Evolutionary conservation across 2,797 vertebrate genomes (phyloP).

Genomic region (Onychomys arenicola): DNA sequence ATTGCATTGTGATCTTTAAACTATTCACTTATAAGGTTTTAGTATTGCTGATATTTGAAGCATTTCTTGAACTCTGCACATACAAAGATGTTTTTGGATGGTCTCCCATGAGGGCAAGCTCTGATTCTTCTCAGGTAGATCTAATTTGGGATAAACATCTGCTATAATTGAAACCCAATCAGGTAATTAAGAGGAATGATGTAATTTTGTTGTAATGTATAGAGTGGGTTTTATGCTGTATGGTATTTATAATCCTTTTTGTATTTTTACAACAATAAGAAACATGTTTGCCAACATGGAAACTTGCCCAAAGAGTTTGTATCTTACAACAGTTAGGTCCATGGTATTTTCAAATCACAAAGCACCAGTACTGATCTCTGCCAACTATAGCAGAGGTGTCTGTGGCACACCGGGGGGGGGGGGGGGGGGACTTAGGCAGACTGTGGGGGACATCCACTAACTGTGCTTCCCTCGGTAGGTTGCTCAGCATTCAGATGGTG

Average conservation of each 20-base stretch:
- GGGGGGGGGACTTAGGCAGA: neutral
- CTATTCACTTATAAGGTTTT: neutral
- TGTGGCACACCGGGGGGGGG: too few species aligned
- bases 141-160: neutral
- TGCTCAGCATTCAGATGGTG: neutral
- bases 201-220: neutral
- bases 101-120: neutral
- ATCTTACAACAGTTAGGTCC: neutral
- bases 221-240: slow-evolving; percentile 12
- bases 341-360: neutral
- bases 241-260: neutral
- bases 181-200: neutral
- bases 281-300: neutral
- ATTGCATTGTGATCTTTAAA: neutral
- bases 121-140: neutral
- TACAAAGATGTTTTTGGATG: neutral
- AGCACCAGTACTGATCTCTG: neutral
- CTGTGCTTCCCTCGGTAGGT: accelerated
- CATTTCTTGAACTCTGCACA: neutral
- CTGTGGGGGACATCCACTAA: too few species aligned
- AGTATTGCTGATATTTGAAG: neutral
- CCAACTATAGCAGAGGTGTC: neutral
- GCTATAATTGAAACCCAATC: neutral
- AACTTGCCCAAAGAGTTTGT: neutral
- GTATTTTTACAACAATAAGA: neutral